These are phyloP conservation scores for Indicator maculatus DNA, from an alignment of 2,113 vertebrate genomes.

Conservation along the genomic window DNA sequence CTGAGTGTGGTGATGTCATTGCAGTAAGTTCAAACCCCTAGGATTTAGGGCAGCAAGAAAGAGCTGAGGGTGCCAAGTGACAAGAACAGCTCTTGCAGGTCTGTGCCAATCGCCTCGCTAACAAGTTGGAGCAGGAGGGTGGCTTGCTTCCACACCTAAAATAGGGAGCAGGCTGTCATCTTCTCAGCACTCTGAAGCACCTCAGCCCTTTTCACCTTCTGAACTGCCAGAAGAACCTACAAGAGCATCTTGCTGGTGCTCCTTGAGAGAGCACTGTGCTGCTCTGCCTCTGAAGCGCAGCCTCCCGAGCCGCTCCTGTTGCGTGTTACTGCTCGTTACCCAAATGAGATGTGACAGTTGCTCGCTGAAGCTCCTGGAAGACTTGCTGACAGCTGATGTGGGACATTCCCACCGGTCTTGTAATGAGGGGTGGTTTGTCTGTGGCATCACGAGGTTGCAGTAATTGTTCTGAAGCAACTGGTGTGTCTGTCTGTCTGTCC, in stretches of 20 bases:
- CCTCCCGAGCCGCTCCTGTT: not conserved
- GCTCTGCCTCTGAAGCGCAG: not conserved
- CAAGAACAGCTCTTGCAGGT: not conserved
- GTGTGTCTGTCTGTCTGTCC: rapidly evolving
- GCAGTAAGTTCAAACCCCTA: not conserved
- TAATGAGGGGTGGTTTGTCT: not conserved
- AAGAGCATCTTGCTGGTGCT: not conserved
- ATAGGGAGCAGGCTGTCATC: not conserved
- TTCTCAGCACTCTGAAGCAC: not conserved
- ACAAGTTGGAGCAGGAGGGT: not conserved
- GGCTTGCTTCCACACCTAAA: not conserved
- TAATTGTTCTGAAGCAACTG: not conserved
- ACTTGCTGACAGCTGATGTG: not conserved
- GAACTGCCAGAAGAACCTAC: not conserved
- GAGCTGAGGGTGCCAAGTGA: not conserved
- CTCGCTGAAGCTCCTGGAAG: constrained; percentile 10
- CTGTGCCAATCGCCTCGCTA: not conserved
- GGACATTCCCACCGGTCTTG: not conserved
- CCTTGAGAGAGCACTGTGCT: not conserved
- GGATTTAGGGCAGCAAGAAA: not conserved
- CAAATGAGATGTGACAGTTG: constrained; percentile 10
- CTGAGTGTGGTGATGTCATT: not conserved
- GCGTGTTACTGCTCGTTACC: not conserved
- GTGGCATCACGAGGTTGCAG: not conserved
- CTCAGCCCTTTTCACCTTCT: not conserved